A percentile compares a stretch with the other conserved stretches of the same genome.
phyloP scores from a whole-genome alignment of 2,888 invertebrate species.

The Sepiola atlantica region DNA sequence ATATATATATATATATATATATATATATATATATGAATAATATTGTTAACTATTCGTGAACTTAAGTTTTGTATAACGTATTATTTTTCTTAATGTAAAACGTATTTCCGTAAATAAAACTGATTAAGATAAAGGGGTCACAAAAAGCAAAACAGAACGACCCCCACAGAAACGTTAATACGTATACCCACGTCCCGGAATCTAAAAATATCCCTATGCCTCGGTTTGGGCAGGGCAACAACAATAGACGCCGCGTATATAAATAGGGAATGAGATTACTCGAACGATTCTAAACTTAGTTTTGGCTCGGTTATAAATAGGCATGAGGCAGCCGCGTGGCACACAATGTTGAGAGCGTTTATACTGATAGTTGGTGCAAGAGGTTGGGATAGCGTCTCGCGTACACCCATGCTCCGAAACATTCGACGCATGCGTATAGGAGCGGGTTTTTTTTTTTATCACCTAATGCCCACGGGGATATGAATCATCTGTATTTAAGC shows the following conservation, averaged over 20 bases:
- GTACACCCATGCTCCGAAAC: no score
- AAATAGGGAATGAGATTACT: background rate
- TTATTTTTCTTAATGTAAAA: background rate
- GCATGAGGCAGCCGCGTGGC: background rate
- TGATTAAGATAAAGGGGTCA: background rate
- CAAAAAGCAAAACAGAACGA: background rate
- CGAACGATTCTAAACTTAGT: background rate
- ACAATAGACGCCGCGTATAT: background rate
- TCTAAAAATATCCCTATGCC: background rate
- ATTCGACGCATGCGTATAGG: no score
- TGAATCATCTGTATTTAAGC: no score
- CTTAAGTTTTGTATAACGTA: no score
- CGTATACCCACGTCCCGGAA: background rate
- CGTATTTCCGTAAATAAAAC: background rate
- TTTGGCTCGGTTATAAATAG: background rate
- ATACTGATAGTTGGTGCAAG: no score
- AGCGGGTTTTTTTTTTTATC: no score
- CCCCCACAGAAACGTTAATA: background rate
- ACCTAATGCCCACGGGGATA: no score
- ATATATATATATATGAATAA: no score
- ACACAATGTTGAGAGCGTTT: background rate
- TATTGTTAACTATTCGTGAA: no score
- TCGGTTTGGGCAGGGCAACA: slow-evolving; percentile 1
- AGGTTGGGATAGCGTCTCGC: background rate
- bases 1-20: no score